phyloP scores from a whole-genome alignment of 53 echinoderm and acorn worm species.

The Arbacia lixula region DNA sequence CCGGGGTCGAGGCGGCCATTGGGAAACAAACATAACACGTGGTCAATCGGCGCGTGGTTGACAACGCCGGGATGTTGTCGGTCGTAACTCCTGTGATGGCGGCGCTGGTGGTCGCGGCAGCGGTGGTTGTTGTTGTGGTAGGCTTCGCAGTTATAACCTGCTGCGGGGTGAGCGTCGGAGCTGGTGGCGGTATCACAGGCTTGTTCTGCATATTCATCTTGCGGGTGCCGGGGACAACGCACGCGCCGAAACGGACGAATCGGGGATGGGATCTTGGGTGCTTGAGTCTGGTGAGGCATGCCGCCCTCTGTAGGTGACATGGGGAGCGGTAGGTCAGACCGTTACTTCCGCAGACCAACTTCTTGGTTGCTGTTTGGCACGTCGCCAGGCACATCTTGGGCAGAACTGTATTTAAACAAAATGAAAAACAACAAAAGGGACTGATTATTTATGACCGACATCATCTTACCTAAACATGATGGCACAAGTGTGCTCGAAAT shows the following conservation, averaged over 20 bases:
- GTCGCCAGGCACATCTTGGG: too few species aligned
- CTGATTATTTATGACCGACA: too few species aligned
- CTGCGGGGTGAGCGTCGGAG: not conserved
- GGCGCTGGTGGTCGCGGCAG: not conserved
- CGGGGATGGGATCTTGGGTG: not conserved
- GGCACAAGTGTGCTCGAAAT: too few species aligned
- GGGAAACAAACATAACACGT: slow-evolving; percentile 8
- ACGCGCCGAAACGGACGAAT: not conserved
- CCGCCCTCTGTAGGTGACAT: not conserved
- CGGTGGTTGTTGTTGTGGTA: not conserved
- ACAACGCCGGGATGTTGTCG: not conserved
- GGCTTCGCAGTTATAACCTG: not conserved
- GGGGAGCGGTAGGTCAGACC: slow-evolving; percentile 7
- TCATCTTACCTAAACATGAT: too few species aligned
- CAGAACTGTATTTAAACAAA: too few species aligned
- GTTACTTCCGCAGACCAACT: slow-evolving; percentile 23
- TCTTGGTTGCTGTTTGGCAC: too few species aligned
- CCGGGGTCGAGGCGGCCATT: not conserved
- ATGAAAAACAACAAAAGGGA: too few species aligned
- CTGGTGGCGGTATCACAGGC: not conserved
- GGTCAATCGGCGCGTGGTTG: not conserved
- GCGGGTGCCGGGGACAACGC: not conserved
- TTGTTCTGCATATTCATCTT: not conserved
- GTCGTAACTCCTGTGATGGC: not conserved
- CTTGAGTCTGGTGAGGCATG: not conserved